Evolutionary conservation across 2,113 vertebrate species (phyloP).

Genomic region (Actenoides hombroni): DNA sequence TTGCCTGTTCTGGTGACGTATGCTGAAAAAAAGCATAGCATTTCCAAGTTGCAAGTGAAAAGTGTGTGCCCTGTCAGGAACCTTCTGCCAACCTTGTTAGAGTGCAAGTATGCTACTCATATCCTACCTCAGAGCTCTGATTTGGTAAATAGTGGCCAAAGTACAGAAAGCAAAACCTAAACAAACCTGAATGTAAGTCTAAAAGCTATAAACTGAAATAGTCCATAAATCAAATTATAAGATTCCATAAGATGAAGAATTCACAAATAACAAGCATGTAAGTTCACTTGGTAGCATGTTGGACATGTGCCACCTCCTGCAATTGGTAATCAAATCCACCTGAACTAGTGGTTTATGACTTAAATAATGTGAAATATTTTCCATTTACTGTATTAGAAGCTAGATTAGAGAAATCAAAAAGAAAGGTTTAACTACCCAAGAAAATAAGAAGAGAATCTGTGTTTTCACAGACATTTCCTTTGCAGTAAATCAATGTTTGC

Average conservation of each 20-base stretch:
- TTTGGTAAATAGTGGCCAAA: constrained; percentile 4
- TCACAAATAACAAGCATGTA: background rate
- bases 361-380: constrained; percentile 26
- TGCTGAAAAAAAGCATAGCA: background rate
- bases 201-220: constrained; percentile 28
- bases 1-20: background rate
- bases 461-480: constrained; percentile 41
- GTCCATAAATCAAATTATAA: constrained; percentile 52
- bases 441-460: constrained; percentile 22
- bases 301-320: constrained; percentile 23
- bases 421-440: background rate
- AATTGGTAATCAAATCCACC: constrained; percentile 28
- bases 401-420: constrained; percentile 39
- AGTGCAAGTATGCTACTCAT: background rate
- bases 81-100: background rate
- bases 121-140: background rate
- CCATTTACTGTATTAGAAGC: constrained; percentile 19
- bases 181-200: constrained; percentile 1
- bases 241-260: constrained; percentile 34
- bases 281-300: constrained; percentile 23
- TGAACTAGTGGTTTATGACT: constrained; percentile 2
- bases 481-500: background rate
- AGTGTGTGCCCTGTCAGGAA: background rate
- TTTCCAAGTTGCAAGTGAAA: constrained; percentile 6
- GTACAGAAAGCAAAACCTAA: constrained; percentile 26